Conservation (phyloP, 2,113 vertebrate genomes). For the Psittacara wagleri region DNA sequence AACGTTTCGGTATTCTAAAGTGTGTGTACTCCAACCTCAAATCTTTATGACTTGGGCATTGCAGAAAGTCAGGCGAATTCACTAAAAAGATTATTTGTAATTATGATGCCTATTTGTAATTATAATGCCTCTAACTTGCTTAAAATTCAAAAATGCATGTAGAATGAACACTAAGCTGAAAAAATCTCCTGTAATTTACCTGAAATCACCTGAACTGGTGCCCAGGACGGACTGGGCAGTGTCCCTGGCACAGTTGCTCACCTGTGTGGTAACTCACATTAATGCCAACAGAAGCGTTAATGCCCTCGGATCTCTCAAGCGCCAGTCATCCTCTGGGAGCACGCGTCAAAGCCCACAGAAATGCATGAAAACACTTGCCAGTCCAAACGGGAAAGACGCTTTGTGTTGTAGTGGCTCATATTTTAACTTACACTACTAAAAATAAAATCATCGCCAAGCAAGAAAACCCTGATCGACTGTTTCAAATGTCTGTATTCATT, state of each 20-base stretch:
- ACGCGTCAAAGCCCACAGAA: neutral
- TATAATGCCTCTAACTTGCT: neutral
- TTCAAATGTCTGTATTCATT: neutral
- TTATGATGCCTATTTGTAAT: neutral
- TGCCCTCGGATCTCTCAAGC: neutral
- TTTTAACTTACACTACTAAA: neutral
- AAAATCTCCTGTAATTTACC: neutral
- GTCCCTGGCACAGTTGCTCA: neutral
- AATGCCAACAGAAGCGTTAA: neutral
- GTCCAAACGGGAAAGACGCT: neutral
- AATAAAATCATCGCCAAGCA: neutral
- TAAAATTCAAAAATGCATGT: neutral
- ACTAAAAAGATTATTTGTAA: neutral
- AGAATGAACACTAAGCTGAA: neutral
- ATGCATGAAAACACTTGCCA: neutral
- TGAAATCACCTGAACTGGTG: neutral
- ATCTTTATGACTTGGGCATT: neutral
- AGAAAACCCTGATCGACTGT: neutral
- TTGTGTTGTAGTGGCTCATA: neutral
- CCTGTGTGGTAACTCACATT: neutral
- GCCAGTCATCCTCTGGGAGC: neutral
- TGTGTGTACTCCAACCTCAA: fast-evolving
- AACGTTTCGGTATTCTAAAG: neutral
- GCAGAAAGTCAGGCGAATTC: neutral
- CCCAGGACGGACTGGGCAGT: neutral